Percentiles rank a stretch among this genome's conserved stretches.
phyloP scores from a whole-genome alignment of 2,113 vertebrate genomes.

The Buteo buteo region DNA sequence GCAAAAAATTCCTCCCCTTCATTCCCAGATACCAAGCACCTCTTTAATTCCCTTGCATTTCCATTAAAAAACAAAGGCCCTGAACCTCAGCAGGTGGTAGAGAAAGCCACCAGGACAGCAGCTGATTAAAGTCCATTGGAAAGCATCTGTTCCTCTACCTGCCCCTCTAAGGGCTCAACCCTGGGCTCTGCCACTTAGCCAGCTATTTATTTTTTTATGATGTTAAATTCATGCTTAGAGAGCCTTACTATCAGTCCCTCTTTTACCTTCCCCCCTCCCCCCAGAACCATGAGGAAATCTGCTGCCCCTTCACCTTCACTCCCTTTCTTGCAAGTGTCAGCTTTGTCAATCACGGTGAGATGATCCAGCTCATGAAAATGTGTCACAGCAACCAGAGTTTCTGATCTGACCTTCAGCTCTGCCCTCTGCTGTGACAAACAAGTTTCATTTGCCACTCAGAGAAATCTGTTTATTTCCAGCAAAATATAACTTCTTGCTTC shows the following conservation, averaged over 20 bases:
- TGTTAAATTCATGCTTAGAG: background rate
- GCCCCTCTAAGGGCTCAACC: background rate
- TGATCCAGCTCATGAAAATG: constrained; percentile 66
- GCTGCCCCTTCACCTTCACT: constrained; percentile 53
- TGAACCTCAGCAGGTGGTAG: constrained; percentile 14
- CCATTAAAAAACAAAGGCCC: background rate
- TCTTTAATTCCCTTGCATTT: background rate
- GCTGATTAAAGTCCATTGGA: background rate
- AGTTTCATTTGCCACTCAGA: constrained; percentile 64
- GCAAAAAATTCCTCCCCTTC: background rate
- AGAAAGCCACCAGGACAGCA: background rate
- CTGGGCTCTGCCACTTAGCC: background rate
- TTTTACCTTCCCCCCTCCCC: background rate
- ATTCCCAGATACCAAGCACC: background rate
- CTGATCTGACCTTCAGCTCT: constrained; percentile 64
- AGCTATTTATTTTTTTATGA: constrained; percentile 21
- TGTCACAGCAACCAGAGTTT: constrained; percentile 49
- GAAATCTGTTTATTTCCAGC: constrained; percentile 48
- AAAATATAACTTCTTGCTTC: constrained; percentile 35
- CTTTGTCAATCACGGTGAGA: constrained; percentile 66
- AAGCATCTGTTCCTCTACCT: background rate
- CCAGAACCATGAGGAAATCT: constrained; percentile 20
- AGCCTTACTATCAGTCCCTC: background rate
- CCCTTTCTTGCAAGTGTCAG: constrained; percentile 54
- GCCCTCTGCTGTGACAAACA: constrained; percentile 68